Base-by-base conservation (phyloP, 2,888 invertebrate genomes). In the Sylvicola fuscatus region DNA sequence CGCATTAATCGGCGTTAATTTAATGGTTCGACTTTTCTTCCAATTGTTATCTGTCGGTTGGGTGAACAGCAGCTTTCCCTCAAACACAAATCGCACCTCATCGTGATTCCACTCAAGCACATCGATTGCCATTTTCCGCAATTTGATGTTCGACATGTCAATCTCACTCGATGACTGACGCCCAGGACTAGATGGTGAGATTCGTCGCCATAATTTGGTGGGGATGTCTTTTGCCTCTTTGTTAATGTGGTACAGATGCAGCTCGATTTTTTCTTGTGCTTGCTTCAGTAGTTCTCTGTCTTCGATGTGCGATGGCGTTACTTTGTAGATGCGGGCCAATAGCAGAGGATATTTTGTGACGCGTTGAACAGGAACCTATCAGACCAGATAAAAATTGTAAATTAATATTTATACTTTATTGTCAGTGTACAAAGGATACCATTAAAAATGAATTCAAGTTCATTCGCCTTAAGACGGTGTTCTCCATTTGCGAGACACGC, bases 361-460 rank as follows among this genome's bases (percentile, higher is more conserved):
- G 57, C 93, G 70, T 65, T 93, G 93, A 42, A 95, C 92, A 43
- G 93, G 93, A 47, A 87, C 80, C 80, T 81, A 48, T 38, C 50
- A 44, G 34, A 38, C 11, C 30, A 35, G 21, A 27, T 30, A 21
- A 14, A 29, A 29, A 7, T 29, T 29, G 11, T 13, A 8, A 29
- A 13, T 4, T 29, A 4, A 7, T 29, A 8, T n/a, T 8, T 13
- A 13, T 5, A 29, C 5, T 8, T 8, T 29, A n/a, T n/a, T 13
- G n/a, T 27, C 5, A 26, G 12, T 17, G 40, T 32, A 13, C 30
- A 34, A 35, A 28, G 32, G 61, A 58, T 56, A 86, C 90, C 90
- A 93, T 93, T 37, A 93, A 71, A 61, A 93, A 95, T n/a, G 93
- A 90, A 61, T 92, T 89, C 33, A 95, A 66, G 57, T 92, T 92